Conservation (phyloP, 2,113 vertebrate species). For the Cyanistes caeruleus region DNA sequence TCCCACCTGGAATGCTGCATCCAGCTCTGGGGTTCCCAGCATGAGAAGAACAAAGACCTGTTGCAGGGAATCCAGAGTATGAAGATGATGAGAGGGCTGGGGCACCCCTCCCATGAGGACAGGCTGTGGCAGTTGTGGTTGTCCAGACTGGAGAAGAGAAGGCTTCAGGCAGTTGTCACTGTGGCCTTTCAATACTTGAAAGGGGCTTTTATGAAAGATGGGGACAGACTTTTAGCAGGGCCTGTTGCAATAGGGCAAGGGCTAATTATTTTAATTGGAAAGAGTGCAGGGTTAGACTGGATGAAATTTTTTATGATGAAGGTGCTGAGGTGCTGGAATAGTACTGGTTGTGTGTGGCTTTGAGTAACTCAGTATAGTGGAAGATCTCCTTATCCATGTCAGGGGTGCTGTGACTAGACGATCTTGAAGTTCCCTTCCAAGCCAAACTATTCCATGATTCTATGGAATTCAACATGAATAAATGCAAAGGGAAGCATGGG, state of each 20-base stretch:
- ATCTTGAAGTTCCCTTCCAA: neutral
- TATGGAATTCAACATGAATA: neutral
- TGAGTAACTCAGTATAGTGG: neutral
- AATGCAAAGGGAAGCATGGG: neutral
- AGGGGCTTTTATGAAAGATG: neutral
- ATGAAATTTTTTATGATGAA: neutral
- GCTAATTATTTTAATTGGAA: neutral
- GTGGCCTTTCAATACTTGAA: neutral
- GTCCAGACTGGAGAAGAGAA: neutral
- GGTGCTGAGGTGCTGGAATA: neutral
- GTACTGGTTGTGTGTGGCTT: neutral
- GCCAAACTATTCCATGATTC: neutral
- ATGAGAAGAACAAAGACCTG: neutral
- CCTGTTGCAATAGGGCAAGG: neutral
- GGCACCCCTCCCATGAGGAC: neutral
- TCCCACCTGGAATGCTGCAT: neutral
- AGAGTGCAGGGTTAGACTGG: neutral
- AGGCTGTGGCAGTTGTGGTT: neutral
- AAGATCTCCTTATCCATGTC: neutral
- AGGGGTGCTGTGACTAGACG: neutral
- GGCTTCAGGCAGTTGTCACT: neutral
- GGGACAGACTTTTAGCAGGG: neutral
- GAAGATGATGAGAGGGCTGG: neutral
- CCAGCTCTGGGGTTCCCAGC: neutral
- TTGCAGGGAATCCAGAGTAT: neutral